phyloP scores from a whole-genome alignment of 2,888 invertebrate species.

The Rhyacophila evoluta region DNA sequence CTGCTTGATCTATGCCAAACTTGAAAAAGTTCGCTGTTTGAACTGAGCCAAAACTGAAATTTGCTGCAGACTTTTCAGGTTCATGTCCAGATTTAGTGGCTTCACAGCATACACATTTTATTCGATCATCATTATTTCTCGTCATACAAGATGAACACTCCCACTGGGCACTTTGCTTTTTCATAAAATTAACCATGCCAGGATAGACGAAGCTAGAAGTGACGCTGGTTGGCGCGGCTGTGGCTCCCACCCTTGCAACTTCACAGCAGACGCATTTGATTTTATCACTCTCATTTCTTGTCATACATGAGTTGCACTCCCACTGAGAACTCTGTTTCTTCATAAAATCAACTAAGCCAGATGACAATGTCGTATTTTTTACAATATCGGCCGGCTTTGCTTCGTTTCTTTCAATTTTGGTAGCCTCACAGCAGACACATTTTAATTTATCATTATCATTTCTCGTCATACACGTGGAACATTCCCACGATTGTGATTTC shows the following conservation, averaged over 20 bases:
- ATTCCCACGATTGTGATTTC: conserved; percentile 71
- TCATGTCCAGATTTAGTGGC: conserved; percentile 65
- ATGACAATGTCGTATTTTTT: not conserved
- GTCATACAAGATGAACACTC: conserved; percentile 74
- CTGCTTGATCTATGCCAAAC: conserved; percentile 67
- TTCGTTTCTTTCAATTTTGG: conserved; percentile 59
- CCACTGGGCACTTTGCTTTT: conserved; percentile 66
- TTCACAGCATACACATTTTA: conserved; percentile 72
- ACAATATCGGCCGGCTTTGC: not conserved
- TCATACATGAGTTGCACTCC: conserved; percentile 76
- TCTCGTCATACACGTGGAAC: conserved; percentile 73
- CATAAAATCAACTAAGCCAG: conserved; percentile 53
- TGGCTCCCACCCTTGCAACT: conserved; percentile 60
- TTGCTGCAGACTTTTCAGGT: conserved; percentile 54
- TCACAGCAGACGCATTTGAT: conserved; percentile 70
- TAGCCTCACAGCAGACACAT: conserved; percentile 70
- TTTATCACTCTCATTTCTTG: conserved; percentile 68
- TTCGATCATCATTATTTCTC: conserved; percentile 65
- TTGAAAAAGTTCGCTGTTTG: conserved; percentile 60
- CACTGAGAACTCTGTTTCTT: conserved; percentile 62
- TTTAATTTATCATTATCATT: conserved; percentile 65
- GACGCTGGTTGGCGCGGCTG: not conserved
- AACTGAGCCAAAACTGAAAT: conserved; percentile 54
- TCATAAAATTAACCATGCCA: conserved; percentile 41
- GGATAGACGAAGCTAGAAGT: conserved; percentile 27